Evolutionary conservation across 2,113 vertebrate genomes (phyloP).

Genomic region (Cairina moschata): DNA sequence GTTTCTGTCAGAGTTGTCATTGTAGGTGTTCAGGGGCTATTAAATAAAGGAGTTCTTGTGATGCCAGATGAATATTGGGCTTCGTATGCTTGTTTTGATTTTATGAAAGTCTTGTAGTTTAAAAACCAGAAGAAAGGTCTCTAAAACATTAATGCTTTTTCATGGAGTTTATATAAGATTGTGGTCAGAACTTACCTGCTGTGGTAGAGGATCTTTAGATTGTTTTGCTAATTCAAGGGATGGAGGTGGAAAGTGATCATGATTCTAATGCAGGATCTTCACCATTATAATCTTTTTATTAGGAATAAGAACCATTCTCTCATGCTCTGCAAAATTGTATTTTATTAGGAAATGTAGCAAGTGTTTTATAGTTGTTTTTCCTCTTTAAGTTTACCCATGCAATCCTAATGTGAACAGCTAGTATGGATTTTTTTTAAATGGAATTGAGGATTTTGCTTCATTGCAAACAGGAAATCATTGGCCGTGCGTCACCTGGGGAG

Average conservation of each 20-base stretch:
- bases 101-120: not conserved
- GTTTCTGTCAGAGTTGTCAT: not conserved
- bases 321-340: accelerated
- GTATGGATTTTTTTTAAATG: not conserved
- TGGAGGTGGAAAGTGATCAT: no score
- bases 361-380: not conserved
- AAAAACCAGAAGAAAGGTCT: not conserved
- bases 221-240: not conserved
- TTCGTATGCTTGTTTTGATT: not conserved
- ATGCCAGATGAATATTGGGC: not conserved
- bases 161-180: not conserved
- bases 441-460: not conserved
- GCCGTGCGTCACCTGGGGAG: not conserved
- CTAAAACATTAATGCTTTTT: not conserved
- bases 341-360: not conserved
- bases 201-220: not conserved
- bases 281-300: not conserved
- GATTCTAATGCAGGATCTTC: not conserved
- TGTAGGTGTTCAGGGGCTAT: accelerated
- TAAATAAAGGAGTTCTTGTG: not conserved
- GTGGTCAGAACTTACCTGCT: not conserved
- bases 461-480: not conserved
- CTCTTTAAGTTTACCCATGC: not conserved
- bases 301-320: not conserved
- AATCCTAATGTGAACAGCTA: not conserved